Evolutionary conservation across 1,140 invertebrate species (phyloP), one percentile per base, ranked within the genome.

Genomic region (Sycophila sp.): DNA sequence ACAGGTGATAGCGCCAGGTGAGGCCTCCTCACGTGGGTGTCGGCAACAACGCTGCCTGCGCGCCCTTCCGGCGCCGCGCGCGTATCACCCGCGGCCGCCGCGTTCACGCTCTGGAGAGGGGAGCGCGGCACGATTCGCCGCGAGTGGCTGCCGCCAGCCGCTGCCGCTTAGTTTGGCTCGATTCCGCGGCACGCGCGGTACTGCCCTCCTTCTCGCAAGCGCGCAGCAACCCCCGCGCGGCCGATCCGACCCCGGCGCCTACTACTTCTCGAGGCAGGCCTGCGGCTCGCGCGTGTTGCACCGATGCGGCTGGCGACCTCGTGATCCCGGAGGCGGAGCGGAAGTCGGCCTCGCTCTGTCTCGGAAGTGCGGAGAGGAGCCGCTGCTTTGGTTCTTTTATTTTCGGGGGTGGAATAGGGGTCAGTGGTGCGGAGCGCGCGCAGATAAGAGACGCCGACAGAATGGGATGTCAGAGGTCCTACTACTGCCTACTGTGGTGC

Each of bases 141-240:
- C n/a, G 45, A 13, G 2, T n/a, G 1, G n/a, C 30, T 2, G 28
- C 28, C 15, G 11, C 22, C 26, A 4, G 19, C 24, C 19, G 22
- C 32, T 11, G 45, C 19, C 69, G 71, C 73, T 78, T 74, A 78
- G 77, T 78, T 71, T 69, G 68, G 72, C 73, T 78, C 67, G 69
- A 69, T 65, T 75, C 74, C 69, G 76, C 77, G 73, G 56, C 69
- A 72, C 69, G 73, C 71, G 69, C 73, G 76, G 73, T 75, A 53
- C 34, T 19, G 24, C 1, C 13, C n/a, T 5, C 49, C 66, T 17
- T n/a, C n/a, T 19, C 38, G 30, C 32, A 2, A 11, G 36, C 34
- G 58, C 38, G 28, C 47, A 2, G 15, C 34, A 1, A 10, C 28
- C 2, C 1, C 32, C 34, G 28, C 51, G 13, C 51, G n/a, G 28